Percentiles rank a stretch among this genome's conserved stretches.
Conservation (phyloP, 2,888 invertebrate species). For the Philereme transversata region DNA sequence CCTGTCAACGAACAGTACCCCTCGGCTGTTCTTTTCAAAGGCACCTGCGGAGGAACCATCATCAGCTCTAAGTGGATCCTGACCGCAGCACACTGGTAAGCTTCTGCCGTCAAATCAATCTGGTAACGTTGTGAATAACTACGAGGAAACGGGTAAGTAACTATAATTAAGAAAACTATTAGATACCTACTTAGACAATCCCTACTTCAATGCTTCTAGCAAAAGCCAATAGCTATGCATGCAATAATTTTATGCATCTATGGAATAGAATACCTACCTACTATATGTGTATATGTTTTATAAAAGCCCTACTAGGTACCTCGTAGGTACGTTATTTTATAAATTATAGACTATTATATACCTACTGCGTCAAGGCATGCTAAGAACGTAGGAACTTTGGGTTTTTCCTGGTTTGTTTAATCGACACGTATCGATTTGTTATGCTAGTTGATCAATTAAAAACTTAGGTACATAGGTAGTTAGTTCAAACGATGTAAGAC, state of each 20-base stretch:
- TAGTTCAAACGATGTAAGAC: too few relatives aligned
- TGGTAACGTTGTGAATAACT: too few relatives aligned
- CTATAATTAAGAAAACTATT: too few relatives aligned
- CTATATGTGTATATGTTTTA: too few relatives aligned
- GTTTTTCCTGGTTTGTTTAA: constrained; percentile 32
- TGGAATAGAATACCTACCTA: too few relatives aligned
- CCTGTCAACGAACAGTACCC: constrained; percentile 60
- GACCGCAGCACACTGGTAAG: constrained; percentile 72
- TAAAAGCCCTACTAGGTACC: too few relatives aligned
- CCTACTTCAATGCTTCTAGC: too few relatives aligned
- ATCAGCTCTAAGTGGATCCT: constrained; percentile 71
- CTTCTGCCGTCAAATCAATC: not conserved
- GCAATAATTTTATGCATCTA: too few relatives aligned
- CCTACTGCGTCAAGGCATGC: constrained; percentile 19
- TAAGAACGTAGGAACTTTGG: constrained; percentile 8
- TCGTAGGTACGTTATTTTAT: too few relatives aligned
- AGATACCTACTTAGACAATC: too few relatives aligned
- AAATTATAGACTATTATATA: not conserved
- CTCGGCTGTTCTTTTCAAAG: constrained; percentile 71
- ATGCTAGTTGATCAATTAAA: constrained; percentile 10
- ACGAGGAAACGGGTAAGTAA: too few relatives aligned
- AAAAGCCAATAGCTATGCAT: too few relatives aligned
- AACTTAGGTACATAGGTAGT: not conserved
- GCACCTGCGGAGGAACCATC: constrained; percentile 74
- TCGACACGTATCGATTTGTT: constrained; percentile 11